Base-by-base conservation (phyloP, 2,888 invertebrate genomes). In the Caradrina clavipalpis region DNA sequence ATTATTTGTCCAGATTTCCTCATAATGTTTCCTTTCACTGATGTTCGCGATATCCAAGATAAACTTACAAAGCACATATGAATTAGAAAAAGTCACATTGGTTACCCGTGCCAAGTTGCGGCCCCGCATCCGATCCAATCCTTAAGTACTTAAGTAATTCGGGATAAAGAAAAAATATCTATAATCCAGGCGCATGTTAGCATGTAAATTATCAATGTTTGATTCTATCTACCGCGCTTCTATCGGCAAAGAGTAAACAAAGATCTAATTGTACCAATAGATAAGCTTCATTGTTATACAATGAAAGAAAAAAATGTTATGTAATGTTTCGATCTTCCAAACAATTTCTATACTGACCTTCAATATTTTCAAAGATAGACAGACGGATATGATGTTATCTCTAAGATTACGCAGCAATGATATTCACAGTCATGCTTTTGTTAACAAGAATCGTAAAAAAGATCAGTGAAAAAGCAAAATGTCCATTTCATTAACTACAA, bases 341-440 rank as follows among this genome's bases (percentile, higher is more conserved):
- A 22, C 19, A 56, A 68, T 69, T 68, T 76, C 62, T 47, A 61
- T 45, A 21, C 39, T 45, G 80, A 68, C 81, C 83, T 83, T 80
- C 67, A 67, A 56, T 73, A 80, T 65, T 67, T 77, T 56, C 49
- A 61, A 77, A 63, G 63, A 39, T 58, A 50, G 59, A 75, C 66
- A 65, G 64, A 65, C 64, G 76, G 69, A 39, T 53, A 45, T 5
- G 81, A 83, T 80, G 39, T 45, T 73, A 80, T 80, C 83, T 67
- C 17, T 26, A 26, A 55, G 62, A 71, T 82, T 79, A 71, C 62
- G 15, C 51, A 83, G 69, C 69, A 69, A 73, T 76, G 73, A 76
- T 63, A 82, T 67, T n/a, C 63, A 80, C 51, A 63, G 64, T 60
- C 67, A 55, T 64, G 55, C 57, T 78, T 71, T 81, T 74, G 60